Conservation (phyloP, 2,113 vertebrate species). For the Puffinus mauretanicus region DNA sequence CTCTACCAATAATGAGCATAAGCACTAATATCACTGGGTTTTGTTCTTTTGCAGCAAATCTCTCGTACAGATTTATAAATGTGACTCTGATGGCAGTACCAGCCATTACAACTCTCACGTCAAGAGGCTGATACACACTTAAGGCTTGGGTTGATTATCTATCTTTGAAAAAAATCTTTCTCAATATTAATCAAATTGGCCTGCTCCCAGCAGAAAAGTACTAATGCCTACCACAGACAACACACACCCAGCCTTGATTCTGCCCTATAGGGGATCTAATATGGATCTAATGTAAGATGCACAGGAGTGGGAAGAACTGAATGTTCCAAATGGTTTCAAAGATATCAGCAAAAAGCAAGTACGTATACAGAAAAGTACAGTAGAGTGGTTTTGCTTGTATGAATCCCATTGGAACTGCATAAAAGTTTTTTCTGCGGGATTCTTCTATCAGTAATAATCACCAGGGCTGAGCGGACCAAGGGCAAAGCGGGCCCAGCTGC, state of each 20-base stretch:
- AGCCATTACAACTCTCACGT: neutral
- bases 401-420: neutral
- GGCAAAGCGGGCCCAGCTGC: neutral
- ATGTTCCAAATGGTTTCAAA: constrained; percentile 17
- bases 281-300: neutral
- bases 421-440: neutral
- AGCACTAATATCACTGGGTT: neutral
- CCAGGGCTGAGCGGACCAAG: neutral
- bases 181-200: constrained; percentile 30
- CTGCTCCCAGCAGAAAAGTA: neutral
- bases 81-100: neutral
- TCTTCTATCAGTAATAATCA: neutral
- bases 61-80: neutral
- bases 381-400: neutral
- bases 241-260: neutral
- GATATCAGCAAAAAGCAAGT: neutral
- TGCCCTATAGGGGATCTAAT: neutral
- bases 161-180: constrained; percentile 10
- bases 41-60: neutral
- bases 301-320: neutral
- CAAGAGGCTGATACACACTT: constrained; percentile 1
- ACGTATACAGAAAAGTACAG: neutral
- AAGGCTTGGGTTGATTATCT: neutral
- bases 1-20: neutral
- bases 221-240: neutral